Percentiles rank a stretch among this genome's conserved stretches.
phyloP scores from a whole-genome alignment of 2,113 vertebrate species.

The Prionailurus bengalensis region DNA sequence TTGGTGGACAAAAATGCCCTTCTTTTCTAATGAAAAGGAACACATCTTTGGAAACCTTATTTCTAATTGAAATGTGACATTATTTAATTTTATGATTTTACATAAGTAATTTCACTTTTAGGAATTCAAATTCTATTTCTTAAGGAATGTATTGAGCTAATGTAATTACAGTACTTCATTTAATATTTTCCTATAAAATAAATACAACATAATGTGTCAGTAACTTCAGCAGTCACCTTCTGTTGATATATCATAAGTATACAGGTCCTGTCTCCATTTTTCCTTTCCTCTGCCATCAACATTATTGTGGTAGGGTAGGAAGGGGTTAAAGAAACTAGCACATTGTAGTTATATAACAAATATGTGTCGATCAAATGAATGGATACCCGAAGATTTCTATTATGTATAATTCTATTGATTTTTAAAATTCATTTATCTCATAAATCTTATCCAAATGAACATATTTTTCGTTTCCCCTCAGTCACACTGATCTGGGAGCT shows the following conservation, averaged over 20 bases:
- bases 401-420: neutral
- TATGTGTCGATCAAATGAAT: neutral
- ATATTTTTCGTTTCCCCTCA: neutral
- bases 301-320: neutral
- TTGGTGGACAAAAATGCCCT: neutral
- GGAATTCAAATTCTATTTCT: neutral
- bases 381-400: neutral
- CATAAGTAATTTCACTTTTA: neutral
- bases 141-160: neutral
- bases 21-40: constrained; percentile 7
- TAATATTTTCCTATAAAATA: neutral
- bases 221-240: neutral
- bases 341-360: neutral
- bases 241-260: neutral
- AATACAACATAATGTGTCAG: neutral
- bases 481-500: neutral
- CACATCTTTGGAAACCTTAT: neutral
- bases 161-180: neutral
- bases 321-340: neutral
- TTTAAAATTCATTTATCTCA: neutral
- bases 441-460: neutral
- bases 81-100: constrained; percentile 19
- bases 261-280: neutral
- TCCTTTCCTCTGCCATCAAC: neutral
- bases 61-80: neutral